phyloP scores from a whole-genome alignment of 1,140 invertebrate species.

The Scylla paramamosain region DNA sequence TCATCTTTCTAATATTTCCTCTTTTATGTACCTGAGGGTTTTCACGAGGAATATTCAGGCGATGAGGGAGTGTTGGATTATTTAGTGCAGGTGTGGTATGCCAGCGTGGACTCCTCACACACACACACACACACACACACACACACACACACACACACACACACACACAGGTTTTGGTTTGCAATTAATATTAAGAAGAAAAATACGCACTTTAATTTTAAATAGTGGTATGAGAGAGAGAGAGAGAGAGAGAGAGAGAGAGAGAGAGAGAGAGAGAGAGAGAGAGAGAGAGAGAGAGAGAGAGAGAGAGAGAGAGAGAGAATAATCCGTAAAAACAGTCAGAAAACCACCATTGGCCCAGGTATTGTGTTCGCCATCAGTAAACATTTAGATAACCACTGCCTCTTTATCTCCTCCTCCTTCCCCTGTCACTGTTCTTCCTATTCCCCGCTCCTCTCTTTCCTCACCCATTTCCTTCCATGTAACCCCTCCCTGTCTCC shows the following conservation, averaged over 20 bases:
- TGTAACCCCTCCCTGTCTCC: not conserved
- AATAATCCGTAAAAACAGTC: not conserved
- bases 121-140: not conserved
- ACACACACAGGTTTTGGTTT: not conserved
- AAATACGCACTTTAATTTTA: too few relatives aligned
- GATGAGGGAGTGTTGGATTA: too few relatives aligned
- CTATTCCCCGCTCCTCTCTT: not conserved
- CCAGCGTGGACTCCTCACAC: too few relatives aligned
- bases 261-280: slow-evolving; percentile 41
- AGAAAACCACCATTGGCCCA: not conserved
- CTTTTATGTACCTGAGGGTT: too few relatives aligned
- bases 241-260: slow-evolving; percentile 1
- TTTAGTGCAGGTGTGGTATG: too few relatives aligned
- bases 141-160: slow-evolving; percentile 14
- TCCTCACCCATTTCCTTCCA: not conserved
- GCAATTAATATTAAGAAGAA: too few relatives aligned
- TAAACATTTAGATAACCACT: slow-evolving; percentile 1
- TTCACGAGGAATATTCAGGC: too few relatives aligned
- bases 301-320: slow-evolving; percentile 37
- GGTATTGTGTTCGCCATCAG: not conserved
- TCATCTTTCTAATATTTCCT: too few relatives aligned
- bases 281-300: slow-evolving; percentile 15
- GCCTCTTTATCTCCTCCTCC: not conserved
- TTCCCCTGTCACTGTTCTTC: not conserved
- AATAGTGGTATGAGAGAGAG: too few relatives aligned